These are phyloP conservation scores for Athetis lepigone DNA, from an alignment of 2,888 invertebrate species.

Conservation along the genomic window DNA sequence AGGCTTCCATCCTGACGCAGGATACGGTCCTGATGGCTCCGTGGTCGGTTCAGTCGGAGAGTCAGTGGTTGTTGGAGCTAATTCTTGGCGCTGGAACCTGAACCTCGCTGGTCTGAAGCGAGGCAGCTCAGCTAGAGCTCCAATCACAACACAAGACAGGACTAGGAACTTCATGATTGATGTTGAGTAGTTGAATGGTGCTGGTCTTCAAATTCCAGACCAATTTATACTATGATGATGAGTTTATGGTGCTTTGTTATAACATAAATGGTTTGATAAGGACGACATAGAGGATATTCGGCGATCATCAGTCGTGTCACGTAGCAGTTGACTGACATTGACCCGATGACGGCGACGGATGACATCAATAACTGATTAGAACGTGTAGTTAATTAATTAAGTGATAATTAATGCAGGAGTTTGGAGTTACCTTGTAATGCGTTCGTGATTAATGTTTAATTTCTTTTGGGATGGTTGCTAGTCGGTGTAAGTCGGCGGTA, in stretches of 20 bases:
- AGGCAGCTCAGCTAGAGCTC: conserved; percentile 83
- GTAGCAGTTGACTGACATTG: conserved; percentile 78
- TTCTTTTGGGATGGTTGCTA: not conserved
- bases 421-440: conserved; percentile 40
- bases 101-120: conserved; percentile 86
- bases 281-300: conserved; percentile 73
- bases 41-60: conserved; percentile 80
- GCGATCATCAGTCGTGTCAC: conserved; percentile 71
- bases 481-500: too few species aligned
- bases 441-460: conserved; percentile 21
- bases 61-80: conserved; percentile 85
- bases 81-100: conserved; percentile 84
- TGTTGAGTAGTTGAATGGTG: conserved; percentile 69
- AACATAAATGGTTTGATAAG: conserved; percentile 79
- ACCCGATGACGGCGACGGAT: conserved; percentile 69
- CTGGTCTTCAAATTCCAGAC: conserved; percentile 55
- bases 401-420: conserved; percentile 44
- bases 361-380: conserved; percentile 53
- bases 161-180: conserved; percentile 81
- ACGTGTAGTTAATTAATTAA: conserved; percentile 63
- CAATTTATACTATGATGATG: conserved; percentile 76
- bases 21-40: conserved; percentile 77
- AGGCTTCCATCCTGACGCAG: conserved; percentile 84
- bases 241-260: conserved; percentile 82
- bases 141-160: conserved; percentile 73